phyloP scores from a whole-genome alignment of 2,113 vertebrate species.

The Rhipidura dahli region DNA sequence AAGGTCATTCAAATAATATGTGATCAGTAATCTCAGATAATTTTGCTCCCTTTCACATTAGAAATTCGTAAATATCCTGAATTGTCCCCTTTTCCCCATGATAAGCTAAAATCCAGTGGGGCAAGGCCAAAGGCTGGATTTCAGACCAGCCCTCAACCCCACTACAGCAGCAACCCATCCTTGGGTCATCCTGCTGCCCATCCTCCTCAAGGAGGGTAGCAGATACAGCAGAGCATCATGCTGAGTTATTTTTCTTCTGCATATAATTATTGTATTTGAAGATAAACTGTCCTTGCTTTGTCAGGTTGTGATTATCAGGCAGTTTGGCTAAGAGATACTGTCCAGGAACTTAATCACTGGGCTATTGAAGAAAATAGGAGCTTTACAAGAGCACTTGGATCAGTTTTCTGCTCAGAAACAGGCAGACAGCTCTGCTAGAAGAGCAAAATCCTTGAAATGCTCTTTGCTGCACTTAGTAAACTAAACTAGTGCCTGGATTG shows the following conservation, averaged over 20 bases:
- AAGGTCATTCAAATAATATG: background rate
- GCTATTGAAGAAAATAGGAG: background rate
- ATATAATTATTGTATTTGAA: background rate
- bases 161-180: background rate
- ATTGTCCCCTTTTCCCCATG: background rate
- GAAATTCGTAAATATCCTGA: background rate
- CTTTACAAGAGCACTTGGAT: background rate
- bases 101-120: background rate
- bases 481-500: background rate
- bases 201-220: background rate
- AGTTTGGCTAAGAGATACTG: background rate
- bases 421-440: conserved; percentile 1
- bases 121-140: background rate
- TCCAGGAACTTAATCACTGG: background rate
- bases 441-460: background rate
- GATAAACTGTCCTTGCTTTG: background rate
- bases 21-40: rapidly evolving
- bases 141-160: background rate
- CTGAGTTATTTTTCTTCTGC: background rate
- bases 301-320: background rate
- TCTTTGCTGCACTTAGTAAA: background rate
- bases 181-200: background rate
- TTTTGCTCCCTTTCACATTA: background rate
- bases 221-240: background rate
- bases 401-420: background rate